phyloP scores from a whole-genome alignment of 1,140 invertebrate species.

The Chymomyza costata region DNA sequence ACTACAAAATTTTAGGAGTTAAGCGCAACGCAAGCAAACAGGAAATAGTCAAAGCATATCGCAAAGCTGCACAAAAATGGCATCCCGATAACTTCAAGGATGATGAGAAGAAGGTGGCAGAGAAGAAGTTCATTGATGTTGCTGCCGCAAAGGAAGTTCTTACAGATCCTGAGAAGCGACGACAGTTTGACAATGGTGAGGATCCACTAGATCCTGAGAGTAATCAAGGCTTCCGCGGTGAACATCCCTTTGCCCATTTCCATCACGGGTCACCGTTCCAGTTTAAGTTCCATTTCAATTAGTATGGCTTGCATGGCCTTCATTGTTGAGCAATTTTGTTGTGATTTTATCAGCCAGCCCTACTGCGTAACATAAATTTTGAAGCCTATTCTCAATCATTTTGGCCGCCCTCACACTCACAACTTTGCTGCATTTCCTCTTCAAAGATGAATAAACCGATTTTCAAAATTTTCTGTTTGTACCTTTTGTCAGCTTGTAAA shows the following conservation, averaged over 20 bases:
- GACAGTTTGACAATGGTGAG: constrained; percentile 94
- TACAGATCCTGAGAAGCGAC: constrained; percentile 90
- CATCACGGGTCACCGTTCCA: constrained; percentile 92
- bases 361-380: no score
- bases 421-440: no score
- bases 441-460: no score
- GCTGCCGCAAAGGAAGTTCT: constrained; percentile 98
- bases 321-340: constrained; percentile 38
- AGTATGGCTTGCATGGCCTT: constrained; percentile 35
- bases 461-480: constrained; percentile 28
- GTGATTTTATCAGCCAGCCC: constrained; percentile 28
- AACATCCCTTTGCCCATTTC: constrained; percentile 93
- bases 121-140: constrained; percentile 99
- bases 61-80: constrained; percentile 98
- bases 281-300: constrained; percentile 97
- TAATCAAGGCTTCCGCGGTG: constrained; percentile 78
- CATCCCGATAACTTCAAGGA: constrained; percentile 97
- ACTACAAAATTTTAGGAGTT: constrained; percentile 96
- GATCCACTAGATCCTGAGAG: constrained; percentile 98
- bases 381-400: constrained; percentile 2
- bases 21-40: constrained; percentile 89
- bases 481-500: constrained; percentile 60
- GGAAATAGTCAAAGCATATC: constrained; percentile 97
- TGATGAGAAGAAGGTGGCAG: constrained; percentile 95
- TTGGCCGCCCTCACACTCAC: no score